phyloP scores from a whole-genome alignment of 2,113 vertebrate species.

The Seriola aureovittata region DNA sequence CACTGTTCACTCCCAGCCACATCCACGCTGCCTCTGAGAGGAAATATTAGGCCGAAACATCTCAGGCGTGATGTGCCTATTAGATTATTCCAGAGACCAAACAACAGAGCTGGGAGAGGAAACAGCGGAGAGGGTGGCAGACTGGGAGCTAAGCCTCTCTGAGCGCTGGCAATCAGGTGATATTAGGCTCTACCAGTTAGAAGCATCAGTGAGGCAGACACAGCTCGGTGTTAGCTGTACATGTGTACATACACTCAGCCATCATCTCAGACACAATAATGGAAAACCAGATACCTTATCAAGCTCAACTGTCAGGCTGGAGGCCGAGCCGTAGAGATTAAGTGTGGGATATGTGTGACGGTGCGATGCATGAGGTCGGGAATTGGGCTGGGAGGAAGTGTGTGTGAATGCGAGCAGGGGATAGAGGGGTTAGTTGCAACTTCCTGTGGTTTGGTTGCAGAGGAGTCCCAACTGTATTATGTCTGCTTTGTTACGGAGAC shows the following conservation, averaged over 20 bases:
- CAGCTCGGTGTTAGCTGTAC: constrained; percentile 63
- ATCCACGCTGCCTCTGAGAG: constrained; percentile 47
- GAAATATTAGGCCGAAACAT: constrained; percentile 69
- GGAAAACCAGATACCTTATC: constrained; percentile 80
- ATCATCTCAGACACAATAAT: constrained; percentile 78
- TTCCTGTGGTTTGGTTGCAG: constrained; percentile 53
- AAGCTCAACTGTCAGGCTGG: constrained; percentile 76
- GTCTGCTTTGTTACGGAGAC: constrained; percentile 61
- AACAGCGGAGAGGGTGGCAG: constrained; percentile 61
- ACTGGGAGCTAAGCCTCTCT: constrained; percentile 68
- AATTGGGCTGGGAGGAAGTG: constrained; percentile 26
- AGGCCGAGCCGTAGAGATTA: constrained; percentile 69
- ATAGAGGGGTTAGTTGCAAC: constrained; percentile 49
- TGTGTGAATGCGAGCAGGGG: constrained; percentile 24
- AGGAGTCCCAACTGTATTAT: constrained; percentile 56
- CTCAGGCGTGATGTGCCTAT: constrained; percentile 75
- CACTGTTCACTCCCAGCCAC: constrained; percentile 36
- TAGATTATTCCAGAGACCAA: constrained; percentile 79
- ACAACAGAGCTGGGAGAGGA: constrained; percentile 59
- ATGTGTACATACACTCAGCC: constrained; percentile 77
- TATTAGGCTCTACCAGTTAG: constrained; percentile 71
- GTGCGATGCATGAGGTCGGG: constrained; percentile 58
- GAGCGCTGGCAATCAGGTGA: constrained; percentile 75
- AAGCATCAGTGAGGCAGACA: constrained; percentile 68
- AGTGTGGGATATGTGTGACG: constrained; percentile 71